A percentile compares a stretch with the other conserved stretches of the same genome.
Evolutionary conservation across 2,113 vertebrate genomes (phyloP).

Genomic region (Gallinago paraguaiae): DNA sequence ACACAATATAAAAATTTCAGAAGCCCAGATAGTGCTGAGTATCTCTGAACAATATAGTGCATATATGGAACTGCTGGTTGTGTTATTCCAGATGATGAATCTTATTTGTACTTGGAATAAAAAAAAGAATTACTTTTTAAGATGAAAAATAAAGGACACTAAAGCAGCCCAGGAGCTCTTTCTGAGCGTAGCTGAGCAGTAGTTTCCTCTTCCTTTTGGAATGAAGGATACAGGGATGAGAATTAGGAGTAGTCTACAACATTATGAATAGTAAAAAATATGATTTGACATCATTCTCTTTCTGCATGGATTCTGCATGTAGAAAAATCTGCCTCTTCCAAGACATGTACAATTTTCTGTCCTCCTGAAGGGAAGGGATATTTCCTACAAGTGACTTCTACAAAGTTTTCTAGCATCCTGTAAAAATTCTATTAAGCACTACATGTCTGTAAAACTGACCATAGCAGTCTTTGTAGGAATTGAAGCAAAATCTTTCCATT

Average conservation of each 20-base stretch:
- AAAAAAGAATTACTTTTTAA: not conserved
- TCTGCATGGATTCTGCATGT: not conserved
- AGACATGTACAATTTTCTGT: not conserved
- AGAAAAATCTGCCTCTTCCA: not conserved
- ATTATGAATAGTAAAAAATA: not conserved
- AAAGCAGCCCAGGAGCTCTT: not conserved
- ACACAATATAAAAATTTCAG: not conserved
- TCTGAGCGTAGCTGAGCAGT: not conserved
- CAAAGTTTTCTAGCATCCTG: not conserved
- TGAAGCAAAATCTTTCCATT: not conserved
- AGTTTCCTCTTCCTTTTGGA: not conserved
- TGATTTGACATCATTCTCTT: not conserved
- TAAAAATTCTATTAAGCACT: not conserved
- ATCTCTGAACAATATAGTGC: not conserved
- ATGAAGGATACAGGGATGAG: not conserved
- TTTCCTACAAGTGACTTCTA: not conserved
- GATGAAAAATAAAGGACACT: not conserved
- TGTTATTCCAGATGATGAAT: not conserved
- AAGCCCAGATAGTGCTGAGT: not conserved
- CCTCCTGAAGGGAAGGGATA: not conserved
- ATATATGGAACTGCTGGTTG: not conserved
- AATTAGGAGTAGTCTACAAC: not conserved
- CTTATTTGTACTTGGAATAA: not conserved
- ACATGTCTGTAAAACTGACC: not conserved
- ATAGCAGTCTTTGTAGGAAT: not conserved